Base-by-base conservation (phyloP, 1,140 invertebrate genomes). In the Aphidius ervi region DNA sequence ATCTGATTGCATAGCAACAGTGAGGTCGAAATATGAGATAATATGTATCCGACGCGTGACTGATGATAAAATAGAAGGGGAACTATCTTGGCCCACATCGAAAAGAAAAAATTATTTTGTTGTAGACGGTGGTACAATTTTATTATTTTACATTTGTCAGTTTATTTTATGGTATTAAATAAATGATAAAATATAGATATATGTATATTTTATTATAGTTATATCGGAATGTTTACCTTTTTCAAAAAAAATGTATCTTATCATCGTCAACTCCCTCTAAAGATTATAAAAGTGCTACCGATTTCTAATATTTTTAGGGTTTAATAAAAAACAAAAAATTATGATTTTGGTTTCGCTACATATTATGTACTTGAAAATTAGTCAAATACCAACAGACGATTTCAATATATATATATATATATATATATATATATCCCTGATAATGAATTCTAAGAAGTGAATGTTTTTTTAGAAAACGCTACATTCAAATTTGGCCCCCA, bases 1-100 rank as follows among this genome's bases (percentile, higher is more conserved):
- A 70, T 75, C 72, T 77, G 76, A 77, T 77, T 77, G 75, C 75
- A 77, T 77, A 71, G 75, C 75, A 77, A 77, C 75, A 77, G 75
- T 70, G 70, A 76, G 73, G 62, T 68, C 67, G 69, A 74, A 74
- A 76, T 76, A 77, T 31, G 23, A 31, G 4, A 76, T 77, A 73
- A 77, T 77, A 77, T 61, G 61, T 61, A 73, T 74, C 72, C 69
- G 71, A 73, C 70, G 71, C 63, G 49, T 53, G 48, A 56, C 56
- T 56, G 56, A 58, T 49, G 61, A 50, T 61, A 59, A 63, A 31
- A 31, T 31, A 31, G 23, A 47, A 58, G 63, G 71, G 70, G 65
- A 39, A 37, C 47, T 47, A 63, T 65, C 65, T 67, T 74, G 73
- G 72, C 65, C 73, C 75, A 73, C 66, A 71, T 75, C 46, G 67